Evolutionary conservation across 2,113 vertebrate genomes (phyloP), one percentile per base, ranked within the genome.

Genomic region (Lophochroa leadbeateri): DNA sequence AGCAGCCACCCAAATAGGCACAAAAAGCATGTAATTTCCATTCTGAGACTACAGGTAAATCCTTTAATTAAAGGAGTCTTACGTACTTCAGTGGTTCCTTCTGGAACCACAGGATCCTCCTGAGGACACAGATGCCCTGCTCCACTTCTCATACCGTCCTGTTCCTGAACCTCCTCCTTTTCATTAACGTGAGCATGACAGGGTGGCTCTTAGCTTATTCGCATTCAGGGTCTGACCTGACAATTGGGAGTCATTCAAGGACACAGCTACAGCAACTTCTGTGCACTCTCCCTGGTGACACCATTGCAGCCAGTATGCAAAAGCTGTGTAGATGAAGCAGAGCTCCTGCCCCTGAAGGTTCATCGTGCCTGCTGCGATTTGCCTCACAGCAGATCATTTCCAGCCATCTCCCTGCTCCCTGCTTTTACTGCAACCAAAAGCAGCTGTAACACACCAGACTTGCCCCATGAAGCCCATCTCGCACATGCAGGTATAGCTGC

Each of bases 1-100:
- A 88, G 71, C 75, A 86, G 85, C 49, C 71, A 92, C 82, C 75
- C 79, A 80, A 24, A 65, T 77, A 92, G 82, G 90, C 41, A 82
- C 82, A 74, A 57, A 67, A 88, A 90, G 61, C 29, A 44, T 35
- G 41, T 83, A 50, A 92, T 78, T 81, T 71, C 83, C 77, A 86
- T 71, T 47, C 88, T 17, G 27, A 93, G 86, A 84, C 69, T 78
- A 43, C 72, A 60, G 69, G 90, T 84, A 94, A 96, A 96, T 88
- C 92, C 86, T 94, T 90, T 96, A 96, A 96, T 93, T 96, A 93
- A 94, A 90, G 70, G 31, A 82, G 57, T 82, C 82, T 87, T 92
- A 89, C 31, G 17, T 90, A 97, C 70, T 91, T 94, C 8, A 90
- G 93, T 88, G 52, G 60, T 71, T 95, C 69, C 90, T 95, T 86